A percentile compares a stretch with the other conserved stretches of the same genome.
phyloP scores from a whole-genome alignment of 2,113 vertebrate species.

The Peromyscus polionotus region DNA sequence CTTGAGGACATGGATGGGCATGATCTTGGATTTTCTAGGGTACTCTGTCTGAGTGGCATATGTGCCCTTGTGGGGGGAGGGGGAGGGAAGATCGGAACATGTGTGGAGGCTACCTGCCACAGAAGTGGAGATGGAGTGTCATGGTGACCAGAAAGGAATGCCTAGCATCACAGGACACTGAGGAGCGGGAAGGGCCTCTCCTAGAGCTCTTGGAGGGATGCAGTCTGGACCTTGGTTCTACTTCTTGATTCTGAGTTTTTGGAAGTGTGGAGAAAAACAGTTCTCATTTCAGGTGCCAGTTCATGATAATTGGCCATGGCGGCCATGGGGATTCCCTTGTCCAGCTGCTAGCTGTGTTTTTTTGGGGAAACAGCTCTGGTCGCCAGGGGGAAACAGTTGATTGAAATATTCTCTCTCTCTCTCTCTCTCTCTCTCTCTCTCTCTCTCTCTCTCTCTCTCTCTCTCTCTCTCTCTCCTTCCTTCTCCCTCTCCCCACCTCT shows the following conservation, averaged over 20 bases:
- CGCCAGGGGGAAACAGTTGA: neutral
- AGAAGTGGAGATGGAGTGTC: neutral
- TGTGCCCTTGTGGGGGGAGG: neutral
- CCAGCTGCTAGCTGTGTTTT: neutral
- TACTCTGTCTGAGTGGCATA: neutral
- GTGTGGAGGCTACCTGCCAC: too few relatives aligned
- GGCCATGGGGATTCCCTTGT: neutral
- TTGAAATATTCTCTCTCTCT: neutral
- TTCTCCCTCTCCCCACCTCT: too few relatives aligned
- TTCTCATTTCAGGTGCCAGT: neutral
- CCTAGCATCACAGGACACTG: neutral
- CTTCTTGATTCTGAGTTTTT: neutral
- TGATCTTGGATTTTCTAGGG: neutral
- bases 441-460: too few relatives aligned
- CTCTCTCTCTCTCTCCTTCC: too few relatives aligned
- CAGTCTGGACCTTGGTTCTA: neutral
- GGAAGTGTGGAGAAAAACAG: neutral
- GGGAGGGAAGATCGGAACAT: neutral
- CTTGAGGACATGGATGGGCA: neutral
- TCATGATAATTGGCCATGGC: too few relatives aligned
- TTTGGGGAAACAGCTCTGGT: neutral
- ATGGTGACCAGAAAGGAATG: too few relatives aligned
- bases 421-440: too few relatives aligned
- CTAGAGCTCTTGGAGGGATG: accelerated
- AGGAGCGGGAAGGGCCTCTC: neutral